phyloP scores from a whole-genome alignment of 2,113 vertebrate species.

The Cryptotis parvus region DNA sequence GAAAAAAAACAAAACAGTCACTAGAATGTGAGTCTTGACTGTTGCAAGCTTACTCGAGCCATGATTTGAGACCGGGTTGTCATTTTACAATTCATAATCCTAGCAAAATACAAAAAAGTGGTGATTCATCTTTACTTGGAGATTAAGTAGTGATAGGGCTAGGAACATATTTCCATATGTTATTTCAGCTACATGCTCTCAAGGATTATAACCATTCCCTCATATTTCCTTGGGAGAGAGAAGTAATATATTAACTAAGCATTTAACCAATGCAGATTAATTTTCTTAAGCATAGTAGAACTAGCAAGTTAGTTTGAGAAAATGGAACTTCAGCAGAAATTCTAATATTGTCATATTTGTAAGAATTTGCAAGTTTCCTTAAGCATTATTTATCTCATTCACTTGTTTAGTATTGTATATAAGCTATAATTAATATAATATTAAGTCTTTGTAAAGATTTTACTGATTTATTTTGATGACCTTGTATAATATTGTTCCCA shows the following conservation, averaged over 20 bases:
- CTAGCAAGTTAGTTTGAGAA: not conserved
- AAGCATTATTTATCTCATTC: not conserved
- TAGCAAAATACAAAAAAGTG: not conserved
- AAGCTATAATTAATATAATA: not conserved
- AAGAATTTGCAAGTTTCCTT: not conserved
- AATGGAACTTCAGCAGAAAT: not conserved
- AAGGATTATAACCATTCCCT: not conserved
- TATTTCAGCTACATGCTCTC: not conserved
- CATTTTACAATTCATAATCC: not conserved
- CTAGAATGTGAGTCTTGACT: not conserved
- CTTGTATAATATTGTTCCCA: not conserved
- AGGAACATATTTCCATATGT: not conserved
- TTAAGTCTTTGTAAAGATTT: not conserved
- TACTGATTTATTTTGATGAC: not conserved
- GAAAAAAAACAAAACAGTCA: constrained; percentile 60
- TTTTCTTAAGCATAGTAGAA: not conserved
- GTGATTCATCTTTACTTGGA: constrained; percentile 1
- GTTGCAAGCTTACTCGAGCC: not conserved
- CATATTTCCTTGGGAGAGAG: not conserved
- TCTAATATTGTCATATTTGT: not conserved
- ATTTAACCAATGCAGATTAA: not conserved
- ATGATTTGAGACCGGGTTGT: not conserved
- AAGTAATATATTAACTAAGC: not conserved
- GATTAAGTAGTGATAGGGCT: not conserved
- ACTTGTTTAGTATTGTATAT: not conserved